Base-by-base conservation (phyloP, 2,888 invertebrate species). In the Sturmia bella region DNA sequence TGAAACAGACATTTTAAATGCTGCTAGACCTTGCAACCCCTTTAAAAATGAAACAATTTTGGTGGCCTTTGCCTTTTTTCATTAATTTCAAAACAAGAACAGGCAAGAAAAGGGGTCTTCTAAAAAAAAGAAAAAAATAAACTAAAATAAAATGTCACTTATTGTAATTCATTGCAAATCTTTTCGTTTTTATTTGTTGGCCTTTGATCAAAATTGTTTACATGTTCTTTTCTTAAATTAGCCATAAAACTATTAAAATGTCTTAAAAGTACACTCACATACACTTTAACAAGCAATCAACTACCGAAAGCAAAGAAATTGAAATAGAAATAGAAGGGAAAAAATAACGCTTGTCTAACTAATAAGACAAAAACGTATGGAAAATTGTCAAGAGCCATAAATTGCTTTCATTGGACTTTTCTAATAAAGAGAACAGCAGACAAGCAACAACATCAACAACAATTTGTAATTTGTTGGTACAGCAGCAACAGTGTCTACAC, bases 151-250 rank as follows among this genome's bases (percentile, higher is more conserved):
- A 66, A 75, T 82, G 70, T 70, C 70, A 70, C 41, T 74, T 56
- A 45, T 56, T 68, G 70, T 75, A 70, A 78, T 78, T 78, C 78
- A 78, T 78, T 64, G 74, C 57, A 59, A 78, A 56, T 66, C 59
- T 43, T 69, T 64, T 69, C 56, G 50, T 43, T 52, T 19, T 64
- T 73, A 69, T 73, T 73, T 77, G 70, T 78, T 78, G 82, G 82
- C 82, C 74, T 78, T 78, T 82, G 78, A 82, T 82, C 82, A 82
- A 82, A 78, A 75, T 79, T 82, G 78, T 70, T 82, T 72, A 82
- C 78, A 82, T 82, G 78, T 78, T 74, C 82, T 82, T 78, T 82
- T 78, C 82, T 82, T 70, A 82, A 82, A 82, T 82, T 82, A 82
- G 78, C 82, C 82, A 70, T 82, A 78, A 82, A 82, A 66, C 78